Percentiles rank a stretch among this genome's conserved stretches.
Evolutionary conservation across 2,113 vertebrate genomes (phyloP).

Genomic region (Burhinus oedicnemus): DNA sequence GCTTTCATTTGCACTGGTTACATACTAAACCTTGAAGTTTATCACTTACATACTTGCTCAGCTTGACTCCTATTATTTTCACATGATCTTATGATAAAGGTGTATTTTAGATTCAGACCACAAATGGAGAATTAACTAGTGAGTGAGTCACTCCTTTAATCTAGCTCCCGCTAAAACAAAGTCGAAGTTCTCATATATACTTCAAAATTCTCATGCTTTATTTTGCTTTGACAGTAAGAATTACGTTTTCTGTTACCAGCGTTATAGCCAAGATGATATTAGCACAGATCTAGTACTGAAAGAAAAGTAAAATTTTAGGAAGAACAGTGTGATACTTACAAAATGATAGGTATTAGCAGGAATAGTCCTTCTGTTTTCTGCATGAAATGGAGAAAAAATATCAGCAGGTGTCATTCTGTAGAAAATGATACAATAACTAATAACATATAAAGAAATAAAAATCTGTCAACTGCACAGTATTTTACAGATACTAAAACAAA

Average conservation of each 20-base stretch:
- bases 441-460: not conserved
- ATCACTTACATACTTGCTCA: not conserved
- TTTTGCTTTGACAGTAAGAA: not conserved
- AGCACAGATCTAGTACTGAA: not conserved
- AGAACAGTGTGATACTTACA: constrained; percentile 57
- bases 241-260: not conserved
- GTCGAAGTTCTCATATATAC: not conserved
- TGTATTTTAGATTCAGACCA: not conserved
- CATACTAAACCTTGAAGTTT: not conserved
- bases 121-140: not conserved
- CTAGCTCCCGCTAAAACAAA: not conserved
- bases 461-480: not conserved
- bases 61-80: not conserved
- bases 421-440: not conserved
- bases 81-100: not conserved
- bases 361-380: constrained; percentile 32
- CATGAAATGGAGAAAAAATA: not conserved
- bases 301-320: not conserved
- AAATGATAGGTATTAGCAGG: not conserved
- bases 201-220: not conserved
- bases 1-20: not conserved
- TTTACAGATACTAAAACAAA: not conserved
- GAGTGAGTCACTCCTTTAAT: not conserved
- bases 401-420: constrained; percentile 5
- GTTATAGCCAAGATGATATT: not conserved